phyloP scores from a whole-genome alignment of 2,113 vertebrate species.

The Sceloporus tristichus region DNA sequence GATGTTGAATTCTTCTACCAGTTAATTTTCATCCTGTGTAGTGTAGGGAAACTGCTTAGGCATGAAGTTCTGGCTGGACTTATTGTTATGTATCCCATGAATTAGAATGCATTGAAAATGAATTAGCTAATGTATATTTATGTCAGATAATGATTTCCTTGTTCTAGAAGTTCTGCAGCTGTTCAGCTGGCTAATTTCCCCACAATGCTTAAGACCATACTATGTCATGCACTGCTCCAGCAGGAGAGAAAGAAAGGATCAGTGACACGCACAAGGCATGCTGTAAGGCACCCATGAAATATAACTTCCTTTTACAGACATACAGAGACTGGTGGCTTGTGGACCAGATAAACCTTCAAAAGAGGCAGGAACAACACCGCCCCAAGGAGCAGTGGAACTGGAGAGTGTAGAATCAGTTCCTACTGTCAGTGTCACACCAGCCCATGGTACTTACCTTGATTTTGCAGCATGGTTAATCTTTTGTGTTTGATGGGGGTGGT shows the following conservation, averaged over 20 bases:
- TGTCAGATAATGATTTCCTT: background rate
- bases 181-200: background rate
- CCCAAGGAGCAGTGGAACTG: conserved; percentile 55
- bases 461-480: background rate
- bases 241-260: background rate
- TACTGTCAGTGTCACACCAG: conserved; percentile 73
- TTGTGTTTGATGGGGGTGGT: background rate
- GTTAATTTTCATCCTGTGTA: background rate
- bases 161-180: background rate
- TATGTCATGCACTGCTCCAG: background rate
- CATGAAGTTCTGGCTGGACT: background rate
- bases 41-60: background rate
- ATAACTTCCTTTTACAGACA: conserved; percentile 78
- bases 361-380: conserved; percentile 63
- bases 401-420: conserved; percentile 69
- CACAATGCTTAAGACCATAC: no score
- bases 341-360: conserved; percentile 77
- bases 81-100: background rate
- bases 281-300: background rate
- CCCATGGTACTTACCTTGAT: conserved; percentile 56
- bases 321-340: conserved; percentile 83
- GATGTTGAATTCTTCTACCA: background rate
- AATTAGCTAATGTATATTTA: background rate
- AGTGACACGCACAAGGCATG: background rate
- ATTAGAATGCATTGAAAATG: background rate